Conservation (phyloP, 2,113 vertebrate genomes). For the Myiozetetes cayanensis region DNA sequence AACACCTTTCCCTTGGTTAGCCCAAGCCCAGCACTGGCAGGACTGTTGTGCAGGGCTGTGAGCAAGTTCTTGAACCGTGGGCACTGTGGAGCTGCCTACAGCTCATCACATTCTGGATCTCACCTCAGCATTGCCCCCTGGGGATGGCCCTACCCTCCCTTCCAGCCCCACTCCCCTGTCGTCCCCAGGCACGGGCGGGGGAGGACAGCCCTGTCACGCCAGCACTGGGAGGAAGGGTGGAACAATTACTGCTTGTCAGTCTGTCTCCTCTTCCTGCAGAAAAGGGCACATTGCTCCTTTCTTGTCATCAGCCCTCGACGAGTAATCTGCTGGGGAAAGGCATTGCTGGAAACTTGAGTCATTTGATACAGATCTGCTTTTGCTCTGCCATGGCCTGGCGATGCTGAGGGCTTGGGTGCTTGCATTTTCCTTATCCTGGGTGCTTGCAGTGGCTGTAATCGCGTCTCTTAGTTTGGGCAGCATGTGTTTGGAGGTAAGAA, state of each 20-base stretch:
- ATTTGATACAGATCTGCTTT: background rate
- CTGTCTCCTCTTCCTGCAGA: background rate
- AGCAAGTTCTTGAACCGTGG: background rate
- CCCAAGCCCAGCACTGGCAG: background rate
- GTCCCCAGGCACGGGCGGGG: rapidly evolving
- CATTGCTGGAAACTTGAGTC: background rate
- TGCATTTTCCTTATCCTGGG: background rate
- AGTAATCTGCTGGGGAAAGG: background rate
- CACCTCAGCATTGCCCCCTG: background rate
- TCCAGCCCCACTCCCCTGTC: background rate
- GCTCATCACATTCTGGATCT: background rate
- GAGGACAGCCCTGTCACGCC: background rate
- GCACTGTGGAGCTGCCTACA: rapidly evolving
- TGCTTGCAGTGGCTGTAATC: background rate
- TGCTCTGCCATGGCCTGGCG: rapidly evolving
- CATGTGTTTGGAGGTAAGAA: background rate
- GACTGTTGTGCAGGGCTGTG: background rate
- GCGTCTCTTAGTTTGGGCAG: background rate
- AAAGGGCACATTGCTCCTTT: background rate
- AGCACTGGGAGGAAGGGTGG: background rate
- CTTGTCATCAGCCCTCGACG: rapidly evolving
- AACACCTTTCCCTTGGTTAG: background rate
- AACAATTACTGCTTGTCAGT: background rate
- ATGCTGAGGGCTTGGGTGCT: background rate
- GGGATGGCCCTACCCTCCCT: background rate